Percentiles rank a stretch among this genome's conserved stretches.
Conservation (phyloP, 2,888 invertebrate genomes). For the Catonia carolina region DNA sequence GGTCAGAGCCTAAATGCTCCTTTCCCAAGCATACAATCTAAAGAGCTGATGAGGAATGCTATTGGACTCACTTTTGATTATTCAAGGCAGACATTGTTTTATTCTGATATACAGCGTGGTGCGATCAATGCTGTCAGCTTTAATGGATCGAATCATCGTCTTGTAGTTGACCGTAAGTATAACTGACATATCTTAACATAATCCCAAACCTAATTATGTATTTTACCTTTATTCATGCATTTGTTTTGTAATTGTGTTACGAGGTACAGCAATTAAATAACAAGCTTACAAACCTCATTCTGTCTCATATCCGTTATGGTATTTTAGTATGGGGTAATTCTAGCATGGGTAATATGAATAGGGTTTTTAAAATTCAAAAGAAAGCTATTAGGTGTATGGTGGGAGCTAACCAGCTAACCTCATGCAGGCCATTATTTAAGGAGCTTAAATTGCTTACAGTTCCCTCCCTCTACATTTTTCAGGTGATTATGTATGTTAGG, state of each 20-base stretch:
- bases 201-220: not conserved
- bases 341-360: too few species aligned
- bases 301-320: too few species aligned
- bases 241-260: too few species aligned
- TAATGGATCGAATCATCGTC: slow-evolving; percentile 65
- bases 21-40: slow-evolving; percentile 62
- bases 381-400: too few species aligned
- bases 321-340: too few species aligned
- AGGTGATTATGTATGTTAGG: too few species aligned
- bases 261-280: too few species aligned
- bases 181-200: not conserved
- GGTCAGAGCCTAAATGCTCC: slow-evolving; percentile 68
- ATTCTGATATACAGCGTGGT: slow-evolving; percentile 82
- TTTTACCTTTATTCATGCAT: not conserved
- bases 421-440: too few species aligned
- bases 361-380: too few species aligned
- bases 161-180: slow-evolving; percentile 58
- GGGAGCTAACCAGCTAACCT: too few species aligned
- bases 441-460: too few species aligned
- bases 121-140: slow-evolving; percentile 75
- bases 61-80: slow-evolving; percentile 82
- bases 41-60: slow-evolving; percentile 72
- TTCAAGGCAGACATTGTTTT: slow-evolving; percentile 61
- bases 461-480: too few species aligned
- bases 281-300: not conserved